Evolutionary conservation across 2,888 invertebrate species (phyloP).

Genomic region (Tridacna gigas): DNA sequence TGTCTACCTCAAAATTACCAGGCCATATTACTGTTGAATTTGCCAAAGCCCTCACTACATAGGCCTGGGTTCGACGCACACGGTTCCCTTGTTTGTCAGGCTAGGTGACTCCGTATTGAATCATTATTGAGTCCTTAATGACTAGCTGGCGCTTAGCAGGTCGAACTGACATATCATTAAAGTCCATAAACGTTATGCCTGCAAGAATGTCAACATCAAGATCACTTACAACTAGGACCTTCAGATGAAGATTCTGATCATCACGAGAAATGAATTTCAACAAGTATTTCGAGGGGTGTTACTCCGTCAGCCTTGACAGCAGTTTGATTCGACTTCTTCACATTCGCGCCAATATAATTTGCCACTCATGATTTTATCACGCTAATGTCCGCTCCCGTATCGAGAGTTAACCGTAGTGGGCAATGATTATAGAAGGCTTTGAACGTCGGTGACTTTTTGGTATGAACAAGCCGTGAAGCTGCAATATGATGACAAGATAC

Average conservation of each 20-base stretch:
- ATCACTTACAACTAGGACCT: constrained; percentile 49
- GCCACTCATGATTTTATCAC: constrained; percentile 58
- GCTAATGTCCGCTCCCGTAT: constrained; percentile 56
- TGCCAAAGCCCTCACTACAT: background rate
- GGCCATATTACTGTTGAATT: constrained; percentile 49
- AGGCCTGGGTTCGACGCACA: constrained; percentile 39
- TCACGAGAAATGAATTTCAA: constrained; percentile 47
- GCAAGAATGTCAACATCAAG: constrained; percentile 63
- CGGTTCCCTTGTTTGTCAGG: background rate
- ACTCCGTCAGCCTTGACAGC: constrained; percentile 61
- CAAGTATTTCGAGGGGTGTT: constrained; percentile 52
- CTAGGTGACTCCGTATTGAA: constrained; percentile 16
- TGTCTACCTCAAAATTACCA: constrained; percentile 51
- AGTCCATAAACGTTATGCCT: constrained; percentile 65
- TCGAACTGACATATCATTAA: constrained; percentile 64
- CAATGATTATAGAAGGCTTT: constrained; percentile 59
- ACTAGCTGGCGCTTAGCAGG: constrained; percentile 53
- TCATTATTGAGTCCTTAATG: constrained; percentile 28
- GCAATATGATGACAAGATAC: background rate
- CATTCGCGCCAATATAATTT: constrained; percentile 37
- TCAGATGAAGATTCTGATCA: constrained; percentile 15
- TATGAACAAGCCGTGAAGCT: constrained; percentile 48
- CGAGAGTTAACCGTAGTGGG: constrained; percentile 51
- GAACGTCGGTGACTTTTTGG: constrained; percentile 54
- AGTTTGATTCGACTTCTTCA: constrained; percentile 47